Conservation (phyloP, 2,888 invertebrate genomes). For the Ctenicera cuprea region DNA sequence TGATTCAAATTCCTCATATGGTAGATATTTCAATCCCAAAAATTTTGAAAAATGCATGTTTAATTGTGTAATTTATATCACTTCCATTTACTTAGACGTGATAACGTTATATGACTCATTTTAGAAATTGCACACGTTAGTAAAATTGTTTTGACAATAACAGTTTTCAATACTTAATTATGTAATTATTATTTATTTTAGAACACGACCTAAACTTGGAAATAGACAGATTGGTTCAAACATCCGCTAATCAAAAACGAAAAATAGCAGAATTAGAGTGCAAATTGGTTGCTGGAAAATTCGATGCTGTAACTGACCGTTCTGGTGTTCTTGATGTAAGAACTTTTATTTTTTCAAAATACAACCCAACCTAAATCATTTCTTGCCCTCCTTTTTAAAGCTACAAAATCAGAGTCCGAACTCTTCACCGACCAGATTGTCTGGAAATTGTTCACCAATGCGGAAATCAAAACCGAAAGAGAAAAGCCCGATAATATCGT, state of each 20-base stretch:
- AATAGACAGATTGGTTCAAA: conserved; percentile 72
- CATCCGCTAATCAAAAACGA: conserved; percentile 71
- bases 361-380: too few species aligned
- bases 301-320: conserved; percentile 40
- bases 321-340: conserved; percentile 34
- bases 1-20: neutral
- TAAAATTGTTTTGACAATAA: neutral
- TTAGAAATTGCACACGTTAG: conserved; percentile 10
- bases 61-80: too few species aligned
- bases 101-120: neutral
- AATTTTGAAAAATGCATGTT: neutral
- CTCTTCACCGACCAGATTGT: neutral
- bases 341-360: neutral
- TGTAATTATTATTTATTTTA: conserved; percentile 61
- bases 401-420: neutral
- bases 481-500: too few species aligned
- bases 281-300: conserved; percentile 47
- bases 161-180: neutral
- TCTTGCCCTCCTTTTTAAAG: neutral
- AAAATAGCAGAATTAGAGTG: conserved; percentile 73
- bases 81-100: neutral
- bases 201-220: conserved; percentile 75
- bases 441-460: neutral
- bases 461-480: neutral
- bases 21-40: neutral